Base-by-base conservation (phyloP, 2,888 invertebrate genomes). In the Phyllotreta cruciferae region DNA sequence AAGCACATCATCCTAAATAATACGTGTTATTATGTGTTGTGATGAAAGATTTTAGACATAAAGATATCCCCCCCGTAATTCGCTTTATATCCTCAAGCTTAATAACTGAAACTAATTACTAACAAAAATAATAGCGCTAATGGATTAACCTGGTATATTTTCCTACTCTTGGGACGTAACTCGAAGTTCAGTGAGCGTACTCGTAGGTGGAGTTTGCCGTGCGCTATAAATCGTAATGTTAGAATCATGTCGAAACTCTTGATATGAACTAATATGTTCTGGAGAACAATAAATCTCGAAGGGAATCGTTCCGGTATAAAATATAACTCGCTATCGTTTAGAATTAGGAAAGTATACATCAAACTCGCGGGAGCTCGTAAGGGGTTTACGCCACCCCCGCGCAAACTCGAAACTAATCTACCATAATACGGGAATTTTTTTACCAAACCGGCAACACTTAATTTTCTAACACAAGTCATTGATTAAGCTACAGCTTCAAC, bases 161-260 rank as follows among this genome's bases (percentile, higher is more conserved):
- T 53, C 36, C 9, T 11, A 35, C 60, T 60, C 60, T 9, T 37
- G 60, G 60, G 60, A 60, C 35, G 7, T 14, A 53, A 52, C 24
- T 57, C 9, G 34, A 41, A 57, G 57, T 50, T 50, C 24, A 24
- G 24, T 24, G 24, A 24, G 24, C 11, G 49, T 10, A 41, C 39
- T 41, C 13, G 41, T 47, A 24, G 47, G 47, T 24, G 14, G 50
- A 57, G 56, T 57, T 49, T 47, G 36, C 37, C 8, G 35, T 34
- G 36, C 50, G n/a, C 34, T 44, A 60, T 60, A 53, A 60, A 60
- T 60, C 47, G 52, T 60, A 53, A 60, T 52, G 52, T 44, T 53
- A 9, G 35, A 60, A 37, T 53, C 37, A 60, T 60, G 60, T 60
- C 58, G 52, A 60, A 60, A 60, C 52, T 60, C 60, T 53, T 45